These are phyloP conservation scores for Colinus virginianus DNA, from an alignment of 2,113 vertebrate species.

Conservation along the genomic window DNA sequence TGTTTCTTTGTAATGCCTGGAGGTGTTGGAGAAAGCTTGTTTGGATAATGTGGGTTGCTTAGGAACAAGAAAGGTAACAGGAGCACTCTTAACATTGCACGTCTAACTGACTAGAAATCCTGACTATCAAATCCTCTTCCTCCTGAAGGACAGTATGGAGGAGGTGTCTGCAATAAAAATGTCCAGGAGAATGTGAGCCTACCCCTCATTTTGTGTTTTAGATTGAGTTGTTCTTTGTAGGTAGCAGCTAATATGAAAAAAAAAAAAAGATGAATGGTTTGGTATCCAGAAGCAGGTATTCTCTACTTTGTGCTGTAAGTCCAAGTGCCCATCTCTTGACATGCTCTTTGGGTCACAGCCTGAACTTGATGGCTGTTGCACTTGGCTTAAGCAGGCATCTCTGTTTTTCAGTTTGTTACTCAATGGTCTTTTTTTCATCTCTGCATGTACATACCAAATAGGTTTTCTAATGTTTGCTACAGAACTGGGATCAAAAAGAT, in stretches of 20 bases:
- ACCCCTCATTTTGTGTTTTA: background rate
- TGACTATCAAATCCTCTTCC: background rate
- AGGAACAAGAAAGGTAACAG: constrained; percentile 10
- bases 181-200: background rate
- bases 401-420: constrained; percentile 9
- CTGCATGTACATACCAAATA: background rate
- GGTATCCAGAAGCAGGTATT: background rate
- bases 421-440: background rate
- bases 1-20: background rate
- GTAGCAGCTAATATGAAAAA: background rate
- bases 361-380: background rate
- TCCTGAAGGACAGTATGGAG: background rate
- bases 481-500: background rate
- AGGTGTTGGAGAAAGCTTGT: background rate
- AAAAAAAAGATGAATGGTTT: background rate
- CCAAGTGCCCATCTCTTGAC: background rate
- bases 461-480: background rate
- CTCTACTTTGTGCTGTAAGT: background rate
- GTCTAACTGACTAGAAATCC: background rate
- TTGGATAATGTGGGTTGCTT: constrained; percentile 30
- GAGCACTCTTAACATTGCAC: constrained; percentile 3
- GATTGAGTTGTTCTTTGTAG: background rate
- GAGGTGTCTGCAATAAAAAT: background rate
- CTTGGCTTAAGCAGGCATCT: background rate
- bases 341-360: background rate